A percentile compares a stretch with the other conserved stretches of the same genome.
phyloP scores from a whole-genome alignment of 2,888 invertebrate species.

The Polyommatus icarus region DNA sequence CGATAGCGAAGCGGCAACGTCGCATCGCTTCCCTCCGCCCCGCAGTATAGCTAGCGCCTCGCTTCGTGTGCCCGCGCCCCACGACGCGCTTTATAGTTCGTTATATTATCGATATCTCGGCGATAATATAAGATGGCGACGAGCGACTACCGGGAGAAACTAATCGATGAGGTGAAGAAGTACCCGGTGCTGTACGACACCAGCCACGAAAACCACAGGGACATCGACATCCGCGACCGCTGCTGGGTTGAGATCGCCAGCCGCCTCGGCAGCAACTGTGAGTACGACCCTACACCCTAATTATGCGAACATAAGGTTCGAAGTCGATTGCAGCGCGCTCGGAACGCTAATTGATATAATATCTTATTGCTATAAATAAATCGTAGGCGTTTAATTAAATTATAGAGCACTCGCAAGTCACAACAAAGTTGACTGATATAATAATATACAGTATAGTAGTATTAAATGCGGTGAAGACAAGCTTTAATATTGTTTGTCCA shows the following conservation, averaged over 20 bases:
- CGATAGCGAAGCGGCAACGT: conserved; percentile 58
- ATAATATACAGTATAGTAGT: neutral
- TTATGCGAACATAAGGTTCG: neutral
- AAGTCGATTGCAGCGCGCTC: neutral
- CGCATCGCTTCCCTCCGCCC: conserved; percentile 57
- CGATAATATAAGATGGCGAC: conserved; percentile 47
- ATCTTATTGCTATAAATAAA: conserved; percentile 6
- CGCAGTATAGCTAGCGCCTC: conserved; percentile 65
- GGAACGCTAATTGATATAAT: neutral
- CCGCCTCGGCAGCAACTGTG: conserved; percentile 65
- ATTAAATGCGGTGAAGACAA: neutral
- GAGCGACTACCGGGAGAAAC: conserved; percentile 58
- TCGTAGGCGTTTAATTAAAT: neutral
- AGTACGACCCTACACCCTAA: conserved; percentile 42
- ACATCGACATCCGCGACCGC: conserved; percentile 67
- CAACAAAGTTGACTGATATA: neutral
- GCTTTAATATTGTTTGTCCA: neutral
- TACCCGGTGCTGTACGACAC: conserved; percentile 73
- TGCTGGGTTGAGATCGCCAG: conserved; percentile 72
- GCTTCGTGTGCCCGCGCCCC: conserved; percentile 51
- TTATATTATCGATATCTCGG: neutral
- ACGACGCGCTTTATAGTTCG: neutral
- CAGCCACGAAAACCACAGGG: conserved; percentile 66
- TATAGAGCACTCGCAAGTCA: neutral
- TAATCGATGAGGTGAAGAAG: conserved; percentile 71